Conservation (phyloP, 2,888 invertebrate species). For the Eugnorisma glareosa region DNA sequence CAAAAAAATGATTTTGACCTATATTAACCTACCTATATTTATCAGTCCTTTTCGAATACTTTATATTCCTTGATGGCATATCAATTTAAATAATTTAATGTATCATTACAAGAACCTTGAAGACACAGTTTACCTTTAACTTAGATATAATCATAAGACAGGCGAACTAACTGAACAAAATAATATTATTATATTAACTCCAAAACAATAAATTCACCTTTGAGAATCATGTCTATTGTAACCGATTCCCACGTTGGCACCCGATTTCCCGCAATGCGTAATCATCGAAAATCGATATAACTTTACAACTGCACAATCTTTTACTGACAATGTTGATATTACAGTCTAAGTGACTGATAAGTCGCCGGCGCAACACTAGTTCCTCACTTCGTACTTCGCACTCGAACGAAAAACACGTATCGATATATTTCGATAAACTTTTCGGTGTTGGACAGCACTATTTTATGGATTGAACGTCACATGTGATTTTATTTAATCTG, state of each 20-base stretch:
- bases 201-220: conserved; percentile 9
- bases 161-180: background rate
- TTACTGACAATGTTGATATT: conserved; percentile 64
- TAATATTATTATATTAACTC: background rate
- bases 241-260: conserved; percentile 58
- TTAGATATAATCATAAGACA: background rate
- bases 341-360: conserved; percentile 63
- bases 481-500: conserved; percentile 52
- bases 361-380: conserved; percentile 67
- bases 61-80: background rate
- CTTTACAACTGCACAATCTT: conserved; percentile 58
- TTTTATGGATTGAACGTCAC: conserved; percentile 58
- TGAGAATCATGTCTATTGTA: background rate
- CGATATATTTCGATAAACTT: conserved; percentile 53
- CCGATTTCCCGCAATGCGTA: conserved; percentile 61
- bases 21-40: background rate
- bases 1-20: background rate
- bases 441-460: conserved; percentile 60
- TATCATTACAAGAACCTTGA: background rate
- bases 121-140: background rate
- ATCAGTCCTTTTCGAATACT: background rate
- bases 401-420: conserved; percentile 63
- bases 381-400: conserved; percentile 68
- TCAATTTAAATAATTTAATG: background rate
- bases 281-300: conserved; percentile 75